phyloP scores from a whole-genome alignment of 2,797 vertebrate genomes.

The Sylvilagus floridanus region DNA sequence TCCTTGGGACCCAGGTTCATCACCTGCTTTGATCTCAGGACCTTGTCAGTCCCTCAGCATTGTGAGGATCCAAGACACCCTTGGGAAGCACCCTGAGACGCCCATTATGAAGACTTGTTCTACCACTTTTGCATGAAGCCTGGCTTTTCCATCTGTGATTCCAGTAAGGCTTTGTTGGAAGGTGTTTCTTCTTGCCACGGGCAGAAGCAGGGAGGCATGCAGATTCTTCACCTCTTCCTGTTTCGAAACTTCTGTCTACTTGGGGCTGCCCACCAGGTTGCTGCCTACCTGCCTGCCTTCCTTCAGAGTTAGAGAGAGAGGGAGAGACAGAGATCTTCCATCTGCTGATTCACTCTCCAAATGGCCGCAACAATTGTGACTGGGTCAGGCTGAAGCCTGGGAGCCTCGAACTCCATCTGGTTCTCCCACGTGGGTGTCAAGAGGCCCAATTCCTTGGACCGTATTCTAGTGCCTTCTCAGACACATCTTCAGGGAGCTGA shows the following conservation, averaged over 20 bases:
- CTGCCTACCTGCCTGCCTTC: background rate
- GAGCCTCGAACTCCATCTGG: no score
- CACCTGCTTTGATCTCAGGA: background rate
- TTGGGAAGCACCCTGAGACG: background rate
- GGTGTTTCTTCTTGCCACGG: background rate
- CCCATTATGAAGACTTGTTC: background rate
- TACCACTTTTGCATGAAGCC: background rate
- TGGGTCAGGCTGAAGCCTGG: no score
- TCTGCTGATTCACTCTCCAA: no score
- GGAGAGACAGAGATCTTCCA: no score
- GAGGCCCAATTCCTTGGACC: no score
- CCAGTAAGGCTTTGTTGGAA: background rate
- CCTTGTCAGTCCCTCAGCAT: rapidly evolving
- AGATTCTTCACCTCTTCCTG: background rate
- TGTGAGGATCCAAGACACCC: background rate
- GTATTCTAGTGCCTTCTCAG: no score
- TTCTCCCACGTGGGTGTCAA: no score
- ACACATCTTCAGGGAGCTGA: no score
- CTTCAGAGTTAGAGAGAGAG: no score
- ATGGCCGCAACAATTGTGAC: no score
- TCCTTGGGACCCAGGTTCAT: background rate
- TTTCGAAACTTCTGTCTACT: background rate
- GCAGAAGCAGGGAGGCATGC: background rate
- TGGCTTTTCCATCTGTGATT: background rate
- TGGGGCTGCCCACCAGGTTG: background rate